Evolutionary conservation across 1,140 invertebrate species (phyloP).

Genomic region (Eumeta japonica): DNA sequence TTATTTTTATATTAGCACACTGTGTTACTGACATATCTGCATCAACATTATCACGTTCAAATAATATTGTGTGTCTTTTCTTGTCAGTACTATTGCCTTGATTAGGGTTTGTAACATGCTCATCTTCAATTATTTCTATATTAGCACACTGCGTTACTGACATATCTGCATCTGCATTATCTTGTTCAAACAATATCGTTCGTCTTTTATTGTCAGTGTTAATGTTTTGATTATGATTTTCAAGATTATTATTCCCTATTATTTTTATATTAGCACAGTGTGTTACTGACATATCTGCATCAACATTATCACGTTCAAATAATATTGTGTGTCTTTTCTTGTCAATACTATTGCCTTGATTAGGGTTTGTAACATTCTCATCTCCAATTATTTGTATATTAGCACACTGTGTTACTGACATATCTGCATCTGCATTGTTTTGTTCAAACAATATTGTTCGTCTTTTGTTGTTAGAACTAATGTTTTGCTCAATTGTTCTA

Average conservation of each 20-base stretch:
- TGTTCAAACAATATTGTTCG: conserved; percentile 14
- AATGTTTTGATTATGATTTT: too few species aligned
- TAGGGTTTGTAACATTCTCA: conserved; percentile 13
- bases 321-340: too few species aligned
- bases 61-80: conserved; percentile 3
- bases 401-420: conserved; percentile 20
- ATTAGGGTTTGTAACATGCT: too few species aligned
- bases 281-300: conserved; percentile 20
- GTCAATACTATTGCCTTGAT: conserved; percentile 13
- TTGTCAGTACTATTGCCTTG: background rate
- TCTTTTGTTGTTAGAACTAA: conserved; percentile 5
- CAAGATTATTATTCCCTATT: too few species aligned
- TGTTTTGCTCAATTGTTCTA: too few species aligned
- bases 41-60: conserved; percentile 1
- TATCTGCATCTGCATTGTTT: conserved; percentile 12
- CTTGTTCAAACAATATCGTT: too few species aligned
- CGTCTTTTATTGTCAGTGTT: too few species aligned
- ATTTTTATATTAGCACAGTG: conserved; percentile 17
- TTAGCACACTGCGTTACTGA: too few species aligned
- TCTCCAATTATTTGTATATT: conserved; percentile 10
- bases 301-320: conserved; percentile 11
- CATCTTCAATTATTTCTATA: too few species aligned
- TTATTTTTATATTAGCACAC: too few species aligned
- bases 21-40: conserved; percentile 5
- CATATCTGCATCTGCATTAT: too few species aligned